phyloP scores from a whole-genome alignment of 64 coral and sea anemone species.

The Trachythela sp. region DNA sequence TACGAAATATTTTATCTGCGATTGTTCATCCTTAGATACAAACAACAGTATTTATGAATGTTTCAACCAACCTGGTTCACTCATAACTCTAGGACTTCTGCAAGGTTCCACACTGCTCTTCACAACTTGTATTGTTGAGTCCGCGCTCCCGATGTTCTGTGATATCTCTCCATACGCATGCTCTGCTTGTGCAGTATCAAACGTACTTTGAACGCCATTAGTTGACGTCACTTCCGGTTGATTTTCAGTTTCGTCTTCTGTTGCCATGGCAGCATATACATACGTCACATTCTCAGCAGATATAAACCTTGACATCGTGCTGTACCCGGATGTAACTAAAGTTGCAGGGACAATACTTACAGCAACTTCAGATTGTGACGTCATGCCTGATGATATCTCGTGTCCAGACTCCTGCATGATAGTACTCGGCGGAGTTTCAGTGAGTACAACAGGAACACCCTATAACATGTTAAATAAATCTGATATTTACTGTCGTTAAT shows the following conservation, averaged over 20 bases:
- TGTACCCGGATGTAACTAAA: neutral
- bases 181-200: neutral
- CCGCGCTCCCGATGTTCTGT: neutral
- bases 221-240: conserved; percentile 6
- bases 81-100: neutral
- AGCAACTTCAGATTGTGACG: neutral
- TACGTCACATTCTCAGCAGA: conserved; percentile 10
- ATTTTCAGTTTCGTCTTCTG: neutral
- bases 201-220: neutral
- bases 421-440: neutral
- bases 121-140: neutral
- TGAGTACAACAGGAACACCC: conserved; percentile 7
- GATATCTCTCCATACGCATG: neutral
- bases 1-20: no score
- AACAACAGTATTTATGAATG: neutral
- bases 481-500: no score
- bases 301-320: conserved; percentile 1
- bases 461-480: neutral
- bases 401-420: conserved; percentile 15
- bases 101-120: neutral
- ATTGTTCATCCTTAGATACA: no score
- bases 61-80: neutral
- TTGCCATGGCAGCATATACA: neutral
- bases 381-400: neutral
- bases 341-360: conserved; percentile 13